A percentile compares a stretch with the other conserved stretches of the same genome.
These are phyloP conservation scores for Pelecanoides urinatrix DNA, from an alignment of 2,113 vertebrate species.

Conservation along the genomic window DNA sequence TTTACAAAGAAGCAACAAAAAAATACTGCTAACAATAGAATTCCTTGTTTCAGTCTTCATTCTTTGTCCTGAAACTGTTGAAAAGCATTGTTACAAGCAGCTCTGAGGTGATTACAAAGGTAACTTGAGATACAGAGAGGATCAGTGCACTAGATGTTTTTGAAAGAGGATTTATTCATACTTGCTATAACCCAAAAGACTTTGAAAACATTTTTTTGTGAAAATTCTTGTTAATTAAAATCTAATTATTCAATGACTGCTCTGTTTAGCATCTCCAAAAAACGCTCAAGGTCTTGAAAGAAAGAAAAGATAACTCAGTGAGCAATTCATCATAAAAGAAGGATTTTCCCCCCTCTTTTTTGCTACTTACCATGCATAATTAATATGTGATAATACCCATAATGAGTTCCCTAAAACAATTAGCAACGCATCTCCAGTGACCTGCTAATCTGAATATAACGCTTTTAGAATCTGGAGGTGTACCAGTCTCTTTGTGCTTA, in stretches of 20 bases:
- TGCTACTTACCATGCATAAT: neutral
- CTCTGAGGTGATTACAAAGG: neutral
- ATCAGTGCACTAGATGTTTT: neutral
- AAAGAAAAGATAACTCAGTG: constrained; percentile 39
- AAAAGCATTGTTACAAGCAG: neutral
- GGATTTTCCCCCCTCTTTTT: neutral
- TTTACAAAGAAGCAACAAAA: neutral
- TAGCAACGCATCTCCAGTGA: neutral
- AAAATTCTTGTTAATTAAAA: constrained; percentile 36
- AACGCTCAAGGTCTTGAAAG: constrained; percentile 18
- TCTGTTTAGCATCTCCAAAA: constrained; percentile 2
- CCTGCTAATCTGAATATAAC: constrained; percentile 15
- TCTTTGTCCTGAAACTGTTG: neutral
- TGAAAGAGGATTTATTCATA: constrained; percentile 4
- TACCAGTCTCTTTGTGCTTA: neutral
- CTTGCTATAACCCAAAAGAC: neutral
- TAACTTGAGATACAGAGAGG: neutral
- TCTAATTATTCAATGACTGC: constrained; percentile 27
- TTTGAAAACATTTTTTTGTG: neutral
- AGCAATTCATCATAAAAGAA: constrained; percentile 40
- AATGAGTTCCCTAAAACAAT: constrained; percentile 43
- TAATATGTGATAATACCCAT: constrained; percentile 23
- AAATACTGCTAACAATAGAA: neutral
- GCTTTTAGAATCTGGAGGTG: constrained; percentile 9
- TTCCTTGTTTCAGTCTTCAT: neutral